These are phyloP conservation scores for Bubo blakistoni DNA, from an alignment of 2,113 vertebrate species.

Conservation along the genomic window DNA sequence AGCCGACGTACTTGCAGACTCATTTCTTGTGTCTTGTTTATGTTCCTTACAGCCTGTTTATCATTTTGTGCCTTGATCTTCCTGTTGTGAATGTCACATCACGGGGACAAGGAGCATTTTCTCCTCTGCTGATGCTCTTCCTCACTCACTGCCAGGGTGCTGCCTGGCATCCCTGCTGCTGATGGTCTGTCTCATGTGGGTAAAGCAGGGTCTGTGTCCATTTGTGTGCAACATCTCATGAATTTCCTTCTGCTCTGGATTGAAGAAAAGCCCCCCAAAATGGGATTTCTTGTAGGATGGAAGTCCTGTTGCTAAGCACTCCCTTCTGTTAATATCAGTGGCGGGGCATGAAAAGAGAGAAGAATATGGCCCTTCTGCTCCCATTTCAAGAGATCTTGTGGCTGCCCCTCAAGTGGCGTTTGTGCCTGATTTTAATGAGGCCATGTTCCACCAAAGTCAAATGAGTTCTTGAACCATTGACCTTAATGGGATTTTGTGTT, in stretches of 20 bases:
- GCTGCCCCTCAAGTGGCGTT: not conserved
- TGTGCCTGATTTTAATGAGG: not conserved
- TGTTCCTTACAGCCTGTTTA: not conserved
- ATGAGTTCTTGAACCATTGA: slow-evolving; percentile 20
- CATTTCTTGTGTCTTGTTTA: not conserved
- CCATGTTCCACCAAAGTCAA: not conserved
- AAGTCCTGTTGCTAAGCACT: not conserved
- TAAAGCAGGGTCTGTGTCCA: rapidly evolving
- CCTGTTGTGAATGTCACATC: not conserved
- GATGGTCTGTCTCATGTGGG: not conserved
- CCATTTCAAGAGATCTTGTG: not conserved
- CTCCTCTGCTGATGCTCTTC: not conserved
- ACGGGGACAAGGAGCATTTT: not conserved
- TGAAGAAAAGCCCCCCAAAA: not conserved
- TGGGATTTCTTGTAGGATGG: not conserved
- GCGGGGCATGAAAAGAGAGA: not conserved
- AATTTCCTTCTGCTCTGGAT: not conserved
- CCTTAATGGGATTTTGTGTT: slow-evolving; percentile 18
- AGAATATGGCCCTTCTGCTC: not conserved
- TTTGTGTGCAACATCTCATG: not conserved
- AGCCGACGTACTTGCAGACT: not conserved
- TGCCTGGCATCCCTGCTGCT: not conserved
- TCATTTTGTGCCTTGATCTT: not conserved
- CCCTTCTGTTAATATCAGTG: not conserved
- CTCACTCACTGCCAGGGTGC: not conserved